A percentile compares a stretch with the other conserved stretches of the same genome.
These are phyloP conservation scores for Temnothorax nylanderi DNA, from an alignment of 1,140 invertebrate species.

Conservation along the genomic window DNA sequence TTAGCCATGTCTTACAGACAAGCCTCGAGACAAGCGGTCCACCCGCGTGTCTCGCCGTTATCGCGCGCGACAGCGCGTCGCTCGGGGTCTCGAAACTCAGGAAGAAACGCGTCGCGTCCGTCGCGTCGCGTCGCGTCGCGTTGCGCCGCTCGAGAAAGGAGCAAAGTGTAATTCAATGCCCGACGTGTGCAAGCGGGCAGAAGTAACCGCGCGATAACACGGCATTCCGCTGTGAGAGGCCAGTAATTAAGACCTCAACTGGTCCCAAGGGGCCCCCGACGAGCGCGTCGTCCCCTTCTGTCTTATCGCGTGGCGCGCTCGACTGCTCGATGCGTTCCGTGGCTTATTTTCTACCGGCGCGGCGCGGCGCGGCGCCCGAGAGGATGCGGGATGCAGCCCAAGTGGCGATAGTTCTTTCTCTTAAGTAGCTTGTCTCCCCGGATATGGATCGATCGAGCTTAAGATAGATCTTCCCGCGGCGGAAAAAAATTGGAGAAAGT, in stretches of 20 bases:
- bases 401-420: not conserved
- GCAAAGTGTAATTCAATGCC: conserved; percentile 68
- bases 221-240: conserved; percentile 66
- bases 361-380: not conserved
- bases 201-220: conserved; percentile 70
- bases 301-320: conserved; percentile 69
- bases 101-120: conserved; percentile 12
- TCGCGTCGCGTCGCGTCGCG: not conserved
- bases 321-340: conserved; percentile 58
- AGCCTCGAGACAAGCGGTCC: not conserved
- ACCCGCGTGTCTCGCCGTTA: not conserved
- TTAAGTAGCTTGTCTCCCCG: conserved; percentile 26
- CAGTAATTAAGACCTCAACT: conserved; percentile 72
- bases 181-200: conserved; percentile 51
- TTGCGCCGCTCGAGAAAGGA: conserved; percentile 20
- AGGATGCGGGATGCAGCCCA: not conserved
- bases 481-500: not conserved
- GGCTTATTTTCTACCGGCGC: conserved; percentile 58
- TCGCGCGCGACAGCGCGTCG: conserved; percentile 3
- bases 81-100: not conserved
- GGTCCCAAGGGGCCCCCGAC: conserved; percentile 57
- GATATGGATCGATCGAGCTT: not conserved
- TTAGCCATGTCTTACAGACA: not conserved
- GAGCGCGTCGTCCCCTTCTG: conserved; percentile 53
- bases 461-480: not conserved